These are phyloP conservation scores for Drosophila asahinai DNA, from an alignment of 1,140 invertebrate species.

Conservation along the genomic window DNA sequence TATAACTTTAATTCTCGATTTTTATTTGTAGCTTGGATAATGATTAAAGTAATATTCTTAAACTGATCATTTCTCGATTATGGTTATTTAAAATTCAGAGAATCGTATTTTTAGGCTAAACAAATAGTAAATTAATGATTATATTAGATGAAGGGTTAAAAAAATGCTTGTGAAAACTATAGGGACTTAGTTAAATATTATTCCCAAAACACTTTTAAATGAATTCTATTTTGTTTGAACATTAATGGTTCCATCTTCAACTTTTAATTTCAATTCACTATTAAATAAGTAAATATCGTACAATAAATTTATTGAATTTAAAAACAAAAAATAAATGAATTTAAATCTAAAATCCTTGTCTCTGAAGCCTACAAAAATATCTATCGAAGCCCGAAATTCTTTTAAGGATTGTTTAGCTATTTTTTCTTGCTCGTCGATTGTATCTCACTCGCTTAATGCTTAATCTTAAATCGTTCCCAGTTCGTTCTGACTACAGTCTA, in stretches of 20 bases:
- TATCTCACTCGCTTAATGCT: neutral
- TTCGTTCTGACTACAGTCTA: slow-evolving; percentile 6
- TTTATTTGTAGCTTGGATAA: neutral
- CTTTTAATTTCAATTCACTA: neutral
- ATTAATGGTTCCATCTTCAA: neutral
- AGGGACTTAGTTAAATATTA: too few species aligned
- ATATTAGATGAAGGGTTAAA: too few species aligned
- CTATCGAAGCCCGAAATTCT: neutral
- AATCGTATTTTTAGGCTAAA: neutral
- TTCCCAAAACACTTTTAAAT: too few species aligned
- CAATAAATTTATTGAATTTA: neutral
- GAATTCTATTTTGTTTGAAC: neutral
- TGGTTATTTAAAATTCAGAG: too few species aligned
- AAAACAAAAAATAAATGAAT: neutral
- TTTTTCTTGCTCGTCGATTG: neutral
- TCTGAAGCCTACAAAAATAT: too few species aligned
- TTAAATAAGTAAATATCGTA: too few species aligned
- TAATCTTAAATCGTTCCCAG: neutral
- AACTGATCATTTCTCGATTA: neutral
- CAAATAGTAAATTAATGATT: too few species aligned
- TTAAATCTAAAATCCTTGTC: neutral
- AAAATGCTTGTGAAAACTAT: too few species aligned
- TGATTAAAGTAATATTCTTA: neutral
- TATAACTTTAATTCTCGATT: neutral
- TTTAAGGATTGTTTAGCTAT: too few species aligned